Evolutionary conservation across 2,113 vertebrate species (phyloP), one percentile per base, ranked within the genome.

Genomic region (Bombycilla garrulus): DNA sequence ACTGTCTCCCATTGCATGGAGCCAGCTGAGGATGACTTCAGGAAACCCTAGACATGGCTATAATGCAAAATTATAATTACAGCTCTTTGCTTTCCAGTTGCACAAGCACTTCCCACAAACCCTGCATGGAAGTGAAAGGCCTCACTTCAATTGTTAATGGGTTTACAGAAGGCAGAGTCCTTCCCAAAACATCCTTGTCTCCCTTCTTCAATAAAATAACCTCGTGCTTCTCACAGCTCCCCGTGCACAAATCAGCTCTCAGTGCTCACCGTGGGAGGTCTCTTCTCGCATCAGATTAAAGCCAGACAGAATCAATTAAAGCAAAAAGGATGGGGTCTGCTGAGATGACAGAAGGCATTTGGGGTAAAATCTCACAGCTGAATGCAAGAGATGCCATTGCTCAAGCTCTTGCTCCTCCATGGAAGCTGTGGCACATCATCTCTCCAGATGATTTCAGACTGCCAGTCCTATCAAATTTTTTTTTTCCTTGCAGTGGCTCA

Each of bases 251-350:
- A 81, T 9, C 25, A 78, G 67, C 71, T 66, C 95, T 29, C n/a
- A 36, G 29, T 11, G n/a, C 64, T 87, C 87, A 19, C 12, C 0
- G 53, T 86, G 96, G 96, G 97, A 98, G 97, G 97, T 95, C 97
- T 87, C 17, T 87, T 86, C 86, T 87, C 78, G 53, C 95, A 88
- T 90, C 92, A 95, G 95, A 95, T 95, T 97, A 96, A 93, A 95
- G 57, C 91, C 96, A 97, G 96, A 77, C 88, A 94, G 90, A 97
- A 97, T 7, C 85, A 97, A 98, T 97, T 97, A 97, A 96, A 96
- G 83, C 72, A 95, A 93, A 96, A 96, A 96, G 81, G 93, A 92
- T 81, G 44, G 86, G 77, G 58, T 93, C 96, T 95, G 93, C 93
- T 90, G 81, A 92, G 83, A 96, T n/a, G 23, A 83, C 73, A 91